Evolutionary conservation across 2,113 vertebrate species (phyloP), one percentile per base, ranked within the genome.

Genomic region (Vimba vimba): DNA sequence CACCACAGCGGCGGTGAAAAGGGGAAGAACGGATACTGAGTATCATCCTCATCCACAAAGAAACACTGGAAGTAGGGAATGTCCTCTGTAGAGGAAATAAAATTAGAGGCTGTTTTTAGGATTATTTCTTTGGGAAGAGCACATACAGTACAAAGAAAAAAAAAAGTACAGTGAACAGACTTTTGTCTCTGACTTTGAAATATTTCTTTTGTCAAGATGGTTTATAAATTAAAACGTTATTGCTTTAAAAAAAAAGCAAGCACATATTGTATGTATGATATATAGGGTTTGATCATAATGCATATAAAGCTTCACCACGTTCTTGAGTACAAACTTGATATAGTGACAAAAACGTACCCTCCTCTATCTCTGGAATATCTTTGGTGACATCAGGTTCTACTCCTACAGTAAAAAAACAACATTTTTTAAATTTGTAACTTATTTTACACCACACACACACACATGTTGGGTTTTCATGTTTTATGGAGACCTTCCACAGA

Each of bases 51-150:
- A 13, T 96, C 95, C 91, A 96, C 93, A 82, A 95, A 96, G 92
- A 95, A 94, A 87, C 95, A 96, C 91, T 96, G 95, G 91, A 96
- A 95, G 91, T 95, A 95, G 19, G 94, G 95, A 84, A 95, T 75
- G 43, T 95, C 94, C 4, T 95, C 95, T 95, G 91, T 2, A 68
- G 36, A 5, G 21, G 17, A 57, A 79, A 85, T 76, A 8, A 33
- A 6, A 66, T 66, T 1, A 47, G 23, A 64, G 4, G 2, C 5
- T 1, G 45, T 6, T 33, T 8, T 27, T 19, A 30, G 13, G 13
- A 76, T 9, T 4, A n/a, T n/a, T n/a, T n/a, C n/a, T 76, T 76
- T 52, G 0, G 43, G 13, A 19, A 76, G 2, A 57, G 7, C 55
- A 1, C 19, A 57, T 57, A 57, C 19, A 57, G n/a, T n/a, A n/a